A percentile compares a stretch with the other conserved stretches of the same genome.
phyloP scores from a whole-genome alignment of 2,888 invertebrate species.

The Branchipolynoe longqiensis region DNA sequence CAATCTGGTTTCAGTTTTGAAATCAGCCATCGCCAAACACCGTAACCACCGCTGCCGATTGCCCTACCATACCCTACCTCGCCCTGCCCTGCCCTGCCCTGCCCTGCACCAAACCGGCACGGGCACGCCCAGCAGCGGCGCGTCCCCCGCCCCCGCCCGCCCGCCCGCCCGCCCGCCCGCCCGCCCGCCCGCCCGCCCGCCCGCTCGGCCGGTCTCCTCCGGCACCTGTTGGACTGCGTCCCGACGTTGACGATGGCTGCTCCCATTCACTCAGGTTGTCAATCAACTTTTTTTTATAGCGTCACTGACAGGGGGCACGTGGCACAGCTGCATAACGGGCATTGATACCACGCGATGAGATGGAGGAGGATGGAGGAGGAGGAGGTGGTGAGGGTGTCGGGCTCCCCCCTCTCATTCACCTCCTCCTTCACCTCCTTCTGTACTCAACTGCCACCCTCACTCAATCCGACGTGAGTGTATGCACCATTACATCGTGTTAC shows the following conservation, averaged over 20 bases:
- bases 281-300: constrained; percentile 44
- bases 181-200: background rate
- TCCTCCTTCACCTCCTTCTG: too few relatives aligned
- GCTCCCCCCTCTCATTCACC: background rate
- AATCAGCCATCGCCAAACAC: too few relatives aligned
- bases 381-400: background rate
- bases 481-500: too few relatives aligned
- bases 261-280: constrained; percentile 39
- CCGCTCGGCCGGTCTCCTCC: background rate
- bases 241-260: background rate
- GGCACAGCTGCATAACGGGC: background rate
- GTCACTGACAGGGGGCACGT: constrained; percentile 42
- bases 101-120: too few relatives aligned
- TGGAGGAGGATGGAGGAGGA: constrained; percentile 1
- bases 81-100: background rate
- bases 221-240: constrained; percentile 13
- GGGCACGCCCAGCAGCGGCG: too few relatives aligned
- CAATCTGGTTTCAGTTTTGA: too few relatives aligned
- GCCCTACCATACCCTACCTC: background rate
- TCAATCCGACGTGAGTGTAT: too few relatives aligned
- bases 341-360: background rate
- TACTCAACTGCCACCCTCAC: too few relatives aligned
- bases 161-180: background rate
- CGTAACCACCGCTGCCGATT: too few relatives aligned
- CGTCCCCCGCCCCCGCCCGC: too few relatives aligned